Evolutionary conservation across 2,113 vertebrate genomes (phyloP).

Genomic region (Pygoscelis adeliae): DNA sequence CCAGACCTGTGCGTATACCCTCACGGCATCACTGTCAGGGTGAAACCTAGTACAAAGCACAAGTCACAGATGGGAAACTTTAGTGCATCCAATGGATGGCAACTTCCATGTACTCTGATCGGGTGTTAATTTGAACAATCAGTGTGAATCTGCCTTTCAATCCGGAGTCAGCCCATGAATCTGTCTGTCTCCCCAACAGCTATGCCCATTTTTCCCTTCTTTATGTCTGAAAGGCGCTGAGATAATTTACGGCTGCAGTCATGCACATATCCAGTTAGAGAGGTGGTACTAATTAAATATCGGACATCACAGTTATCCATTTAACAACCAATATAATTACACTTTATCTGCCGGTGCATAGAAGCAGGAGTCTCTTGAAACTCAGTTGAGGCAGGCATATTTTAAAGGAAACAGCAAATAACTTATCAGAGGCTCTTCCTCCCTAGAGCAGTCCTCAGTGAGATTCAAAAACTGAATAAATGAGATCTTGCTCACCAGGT

Average conservation of each 20-base stretch:
- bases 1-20: not conserved
- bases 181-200: not conserved
- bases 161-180: not conserved
- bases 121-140: not conserved
- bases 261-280: not conserved
- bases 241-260: not conserved
- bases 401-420: slow-evolving; percentile 47
- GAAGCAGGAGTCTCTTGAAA: slow-evolving; percentile 28
- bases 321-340: slow-evolving; percentile 52
- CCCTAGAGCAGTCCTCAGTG: slow-evolving; percentile 22
- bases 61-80: not conserved
- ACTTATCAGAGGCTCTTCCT: slow-evolving; percentile 20
- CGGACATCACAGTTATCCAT: not conserved
- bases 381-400: not conserved
- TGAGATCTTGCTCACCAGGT: slow-evolving; percentile 32
- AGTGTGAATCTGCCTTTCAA: not conserved
- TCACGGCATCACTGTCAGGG: not conserved
- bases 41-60: not conserved
- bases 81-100: not conserved
- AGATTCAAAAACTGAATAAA: slow-evolving; percentile 28
- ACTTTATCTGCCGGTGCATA: not conserved
- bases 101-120: not conserved
- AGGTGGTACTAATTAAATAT: slow-evolving; percentile 26
- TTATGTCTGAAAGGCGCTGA: not conserved
- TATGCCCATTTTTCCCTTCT: not conserved